phyloP scores from a whole-genome alignment of 2,113 vertebrate species.

The Protomyctophum bolini region DNA sequence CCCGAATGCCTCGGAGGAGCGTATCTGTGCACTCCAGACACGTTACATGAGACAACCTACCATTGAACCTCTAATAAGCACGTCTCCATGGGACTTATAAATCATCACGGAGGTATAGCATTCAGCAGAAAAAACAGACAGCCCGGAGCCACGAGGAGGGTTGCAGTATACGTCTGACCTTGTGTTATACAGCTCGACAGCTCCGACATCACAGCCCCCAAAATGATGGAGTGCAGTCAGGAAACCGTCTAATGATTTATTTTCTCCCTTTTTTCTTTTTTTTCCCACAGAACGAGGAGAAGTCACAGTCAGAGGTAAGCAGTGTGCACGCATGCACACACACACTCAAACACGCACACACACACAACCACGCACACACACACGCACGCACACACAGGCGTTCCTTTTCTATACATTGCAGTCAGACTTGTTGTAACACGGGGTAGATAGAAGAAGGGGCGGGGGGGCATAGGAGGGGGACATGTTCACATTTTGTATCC shows the following conservation, averaged over 20 bases:
- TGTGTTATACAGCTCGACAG: constrained; percentile 3
- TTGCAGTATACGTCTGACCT: constrained; percentile 18
- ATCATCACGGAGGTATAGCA: constrained; percentile 24
- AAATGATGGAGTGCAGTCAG: constrained; percentile 7
- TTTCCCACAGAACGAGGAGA: constrained; percentile 91
- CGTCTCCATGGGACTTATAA: constrained; percentile 30
- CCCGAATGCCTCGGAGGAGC: constrained; percentile 60
- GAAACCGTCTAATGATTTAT: constrained; percentile 42
- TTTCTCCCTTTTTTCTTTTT: too few species aligned
- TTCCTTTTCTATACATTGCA: constrained; percentile 38
- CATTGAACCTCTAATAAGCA: constrained; percentile 40
- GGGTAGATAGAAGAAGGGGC: not conserved
- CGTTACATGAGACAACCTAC: constrained; percentile 48
- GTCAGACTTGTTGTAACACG: constrained; percentile 53
- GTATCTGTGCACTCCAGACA: constrained; percentile 61
- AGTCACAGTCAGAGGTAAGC: constrained; percentile 97
- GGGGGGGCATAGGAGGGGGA: not conserved
- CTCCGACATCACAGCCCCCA: constrained; percentile 1
- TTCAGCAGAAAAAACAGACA: not conserved
- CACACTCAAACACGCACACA: constrained; percentile 8
- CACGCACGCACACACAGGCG: not conserved
- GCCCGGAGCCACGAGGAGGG: not conserved
- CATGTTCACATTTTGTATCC: constrained; percentile 51
- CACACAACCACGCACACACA: not conserved
- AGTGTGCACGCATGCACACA: not conserved